Base-by-base conservation (phyloP, 2,888 invertebrate species). In the Lycaena phlaeas region DNA sequence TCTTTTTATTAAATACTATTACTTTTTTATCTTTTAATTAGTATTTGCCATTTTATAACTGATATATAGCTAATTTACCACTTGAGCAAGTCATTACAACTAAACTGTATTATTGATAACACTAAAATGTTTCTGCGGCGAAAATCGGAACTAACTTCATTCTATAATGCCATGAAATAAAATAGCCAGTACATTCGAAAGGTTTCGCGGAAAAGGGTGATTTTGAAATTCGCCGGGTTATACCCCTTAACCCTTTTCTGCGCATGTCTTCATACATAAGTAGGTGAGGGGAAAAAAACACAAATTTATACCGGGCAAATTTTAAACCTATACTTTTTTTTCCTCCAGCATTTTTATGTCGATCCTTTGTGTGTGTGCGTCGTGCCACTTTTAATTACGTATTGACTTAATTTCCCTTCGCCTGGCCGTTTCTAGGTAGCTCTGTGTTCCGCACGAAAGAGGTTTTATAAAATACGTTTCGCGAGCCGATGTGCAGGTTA, bases 301-400 rank as follows among this genome's bases (percentile, higher is more conserved):
- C 81, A 76, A 84, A 78, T 81, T 82, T 84, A 81, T 81, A 78
- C 84, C 84, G 84, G 84, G 84, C 64, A 84, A 85, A 82, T 78
- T 82, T 84, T 81, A 82, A 81, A 82, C 70, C 78, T 84, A 84
- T 84, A 82, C 82, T 84, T 85, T 84, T 84, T 78, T 82, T 81
- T 78, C 66, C 74, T 64, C 63, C 70, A 64, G 71, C 75, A 78
- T 81, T 82, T 82, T 84, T 82, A 81, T 77, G 81, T 79, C 74
- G 79, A 72, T 65, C 66, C 75, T 81, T 77, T 77, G 72, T 73
- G 57, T 81, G 84, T 84, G 82, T 84, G 82, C 67, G 82, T 73
- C 53, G 62, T 71, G 71, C 68, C 70, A 63, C 72, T 72, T 84
- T 85, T 84, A 84, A 85, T 85, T 85, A 84, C 79, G 82, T 84